Evolutionary conservation across 2,888 invertebrate genomes (phyloP), one percentile per base, ranked within the genome.

Genomic region (Lithophane socia): DNA sequence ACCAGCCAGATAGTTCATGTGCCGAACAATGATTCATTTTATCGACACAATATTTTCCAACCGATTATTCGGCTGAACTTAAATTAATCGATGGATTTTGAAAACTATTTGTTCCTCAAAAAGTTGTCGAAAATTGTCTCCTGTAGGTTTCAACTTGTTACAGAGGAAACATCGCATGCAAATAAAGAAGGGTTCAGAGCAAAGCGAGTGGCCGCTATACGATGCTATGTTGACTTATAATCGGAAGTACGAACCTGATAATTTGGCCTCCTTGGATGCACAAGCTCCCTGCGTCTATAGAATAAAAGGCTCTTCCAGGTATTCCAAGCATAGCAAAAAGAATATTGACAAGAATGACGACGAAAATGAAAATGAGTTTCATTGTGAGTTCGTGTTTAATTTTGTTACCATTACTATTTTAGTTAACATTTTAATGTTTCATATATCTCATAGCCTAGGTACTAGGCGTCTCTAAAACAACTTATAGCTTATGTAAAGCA

Each of bases 81-180:
- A 37, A 49, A 37, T n/a, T 8, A 21, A 21, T 49, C 2, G 0
- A 49, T n/a, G 8, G 12, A 37, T 47, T 47, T 37, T 52, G 7
- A 18, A 52, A 52, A 52, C 52, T 8, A 52, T 21, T 21, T 52
- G 8, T 52, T 52, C 8, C 21, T 52, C 21, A 52, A 21, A 18
- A 49, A 52, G 12, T 67, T 69, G 2, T 49, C 8, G 16, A n/a
- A 29, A 47, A 4, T 9, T 47, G 13, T n/a, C 13, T 49, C 13
- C 47, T 37, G 3, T 49, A 60, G 18, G 7, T 37, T 58, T 21
- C 13, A 13, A 49, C 29, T 77, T 79, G 18, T 92, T 91, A 12
- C 87, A 96, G 96, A 93, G 96, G 74, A 96, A 96, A 86, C 94
- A 96, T 86, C 93, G 96, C 21, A 78, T 94, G 60, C 92, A 92